These are phyloP conservation scores for Coregonus ussuriensis DNA, from an alignment of 2,797 vertebrate genomes.

Conservation along the genomic window DNA sequence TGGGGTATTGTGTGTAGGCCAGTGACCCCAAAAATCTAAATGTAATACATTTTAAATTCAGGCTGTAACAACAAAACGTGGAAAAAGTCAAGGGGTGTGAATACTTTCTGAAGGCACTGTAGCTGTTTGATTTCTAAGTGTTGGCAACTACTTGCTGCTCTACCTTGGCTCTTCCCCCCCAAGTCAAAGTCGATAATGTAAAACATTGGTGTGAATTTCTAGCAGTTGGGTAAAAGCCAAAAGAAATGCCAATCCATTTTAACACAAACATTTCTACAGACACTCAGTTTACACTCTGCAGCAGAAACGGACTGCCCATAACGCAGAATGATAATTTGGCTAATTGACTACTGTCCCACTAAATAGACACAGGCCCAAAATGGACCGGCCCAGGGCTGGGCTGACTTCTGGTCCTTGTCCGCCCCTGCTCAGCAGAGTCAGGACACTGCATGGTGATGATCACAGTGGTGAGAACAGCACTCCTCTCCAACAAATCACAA, in stretches of 20 bases:
- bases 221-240: background rate
- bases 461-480: constrained; percentile 26
- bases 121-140: background rate
- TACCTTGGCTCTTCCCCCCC: background rate
- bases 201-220: background rate
- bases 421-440: background rate
- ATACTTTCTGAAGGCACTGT: background rate
- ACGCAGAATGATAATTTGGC: background rate
- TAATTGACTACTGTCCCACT: background rate
- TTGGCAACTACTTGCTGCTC: background rate
- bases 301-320: too few species aligned
- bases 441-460: constrained; percentile 36
- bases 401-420: too few species aligned
- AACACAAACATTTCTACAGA: constrained; percentile 7
- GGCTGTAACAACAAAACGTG: too few species aligned
- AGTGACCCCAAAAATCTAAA: too few species aligned
- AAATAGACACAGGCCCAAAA: background rate
- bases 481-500: constrained; percentile 50
- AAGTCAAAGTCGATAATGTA: background rate
- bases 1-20: too few species aligned
- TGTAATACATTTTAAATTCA: too few species aligned
- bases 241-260: background rate
- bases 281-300: constrained; percentile 17
- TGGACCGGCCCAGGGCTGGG: too few species aligned
- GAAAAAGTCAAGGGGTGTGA: too few species aligned